Percentiles rank a stretch among this genome's conserved stretches.
These are phyloP conservation scores for Phoronis australis DNA, from an alignment of 2,888 invertebrate genomes.

Conservation along the genomic window DNA sequence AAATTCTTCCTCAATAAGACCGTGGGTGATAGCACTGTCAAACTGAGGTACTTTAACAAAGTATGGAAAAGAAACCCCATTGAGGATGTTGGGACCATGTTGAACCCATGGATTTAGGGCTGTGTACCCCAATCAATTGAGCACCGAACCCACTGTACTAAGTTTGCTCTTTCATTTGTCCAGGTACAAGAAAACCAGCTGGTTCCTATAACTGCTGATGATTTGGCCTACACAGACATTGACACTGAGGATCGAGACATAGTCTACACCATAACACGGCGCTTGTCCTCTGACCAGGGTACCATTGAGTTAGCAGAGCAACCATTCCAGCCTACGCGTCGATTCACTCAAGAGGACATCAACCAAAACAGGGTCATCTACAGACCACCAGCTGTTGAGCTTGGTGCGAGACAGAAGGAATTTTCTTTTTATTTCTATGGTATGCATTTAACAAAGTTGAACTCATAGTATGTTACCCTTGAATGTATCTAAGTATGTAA, in stretches of 20 bases:
- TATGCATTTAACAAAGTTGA: slow-evolving; percentile 17
- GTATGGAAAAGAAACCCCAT: no score
- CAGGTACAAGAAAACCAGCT: slow-evolving; percentile 38
- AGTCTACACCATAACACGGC: slow-evolving; percentile 26
- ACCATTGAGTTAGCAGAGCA: slow-evolving; percentile 32
- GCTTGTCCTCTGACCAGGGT: slow-evolving; percentile 30
- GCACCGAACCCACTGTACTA: no score
- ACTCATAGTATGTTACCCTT: no score
- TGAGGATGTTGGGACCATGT: no score
- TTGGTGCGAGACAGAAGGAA: slow-evolving; percentile 26
- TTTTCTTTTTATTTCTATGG: slow-evolving; percentile 36
- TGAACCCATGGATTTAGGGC: no score
- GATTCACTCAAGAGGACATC: slow-evolving; percentile 44
- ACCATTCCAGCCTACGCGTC: slow-evolving; percentile 26
- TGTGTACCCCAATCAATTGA: no score
- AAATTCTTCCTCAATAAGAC: no score
- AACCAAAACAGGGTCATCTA: slow-evolving; percentile 40
- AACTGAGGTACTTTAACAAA: no score
- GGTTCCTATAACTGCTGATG: slow-evolving; percentile 25
- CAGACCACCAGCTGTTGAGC: slow-evolving; percentile 31
- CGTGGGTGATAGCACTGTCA: no score
- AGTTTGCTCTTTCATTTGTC: no score
- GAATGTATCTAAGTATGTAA: no score
- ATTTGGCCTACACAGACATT: slow-evolving; percentile 24
- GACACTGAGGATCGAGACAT: slow-evolving; percentile 24